Percentiles rank a stretch among this genome's conserved stretches.
phyloP scores from a whole-genome alignment of 2,888 invertebrate species.

The Calephelis perditalis region DNA sequence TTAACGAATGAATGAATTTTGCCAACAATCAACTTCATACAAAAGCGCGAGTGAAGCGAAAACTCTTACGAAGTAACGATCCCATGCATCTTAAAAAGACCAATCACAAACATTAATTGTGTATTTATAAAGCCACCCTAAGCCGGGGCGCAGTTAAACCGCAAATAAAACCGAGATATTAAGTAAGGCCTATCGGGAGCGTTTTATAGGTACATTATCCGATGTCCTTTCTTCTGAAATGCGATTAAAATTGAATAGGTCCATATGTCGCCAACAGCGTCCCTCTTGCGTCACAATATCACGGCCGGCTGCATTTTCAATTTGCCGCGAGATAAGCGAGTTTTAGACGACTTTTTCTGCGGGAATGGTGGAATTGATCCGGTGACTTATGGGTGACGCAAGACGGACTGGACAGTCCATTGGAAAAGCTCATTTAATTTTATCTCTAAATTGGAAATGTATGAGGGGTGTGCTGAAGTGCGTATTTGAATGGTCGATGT shows the following conservation, averaged over 20 bases:
- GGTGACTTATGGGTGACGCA: conserved; percentile 66
- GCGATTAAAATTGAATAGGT: conserved; percentile 78
- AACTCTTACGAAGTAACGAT: conserved; percentile 48
- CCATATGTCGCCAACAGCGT: conserved; percentile 69
- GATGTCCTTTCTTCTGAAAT: conserved; percentile 76
- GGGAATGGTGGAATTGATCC: conserved; percentile 73
- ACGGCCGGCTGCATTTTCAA: conserved; percentile 76
- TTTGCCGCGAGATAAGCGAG: conserved; percentile 75
- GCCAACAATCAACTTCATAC: conserved; percentile 1
- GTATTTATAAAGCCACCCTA: conserved; percentile 57
- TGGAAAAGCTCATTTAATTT: conserved; percentile 52
- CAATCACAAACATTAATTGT: conserved; percentile 69
- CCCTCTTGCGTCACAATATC: conserved; percentile 73
- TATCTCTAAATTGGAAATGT: conserved; percentile 26
- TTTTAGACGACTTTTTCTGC: conserved; percentile 71
- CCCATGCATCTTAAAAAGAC: conserved; percentile 60
- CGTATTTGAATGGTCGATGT: conserved; percentile 1
- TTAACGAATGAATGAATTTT: too few relatives aligned
- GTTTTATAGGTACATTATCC: conserved; percentile 69
- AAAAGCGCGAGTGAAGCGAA: conserved; percentile 42
- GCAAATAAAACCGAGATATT: conserved; percentile 72
- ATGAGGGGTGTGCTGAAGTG: conserved; percentile 22
- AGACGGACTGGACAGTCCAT: conserved; percentile 67
- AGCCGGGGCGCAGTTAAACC: conserved; percentile 55
- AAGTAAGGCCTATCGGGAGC: conserved; percentile 61